These are phyloP conservation scores for Strigamia crassipes DNA, from an alignment of 2,888 invertebrate species.

Conservation along the genomic window DNA sequence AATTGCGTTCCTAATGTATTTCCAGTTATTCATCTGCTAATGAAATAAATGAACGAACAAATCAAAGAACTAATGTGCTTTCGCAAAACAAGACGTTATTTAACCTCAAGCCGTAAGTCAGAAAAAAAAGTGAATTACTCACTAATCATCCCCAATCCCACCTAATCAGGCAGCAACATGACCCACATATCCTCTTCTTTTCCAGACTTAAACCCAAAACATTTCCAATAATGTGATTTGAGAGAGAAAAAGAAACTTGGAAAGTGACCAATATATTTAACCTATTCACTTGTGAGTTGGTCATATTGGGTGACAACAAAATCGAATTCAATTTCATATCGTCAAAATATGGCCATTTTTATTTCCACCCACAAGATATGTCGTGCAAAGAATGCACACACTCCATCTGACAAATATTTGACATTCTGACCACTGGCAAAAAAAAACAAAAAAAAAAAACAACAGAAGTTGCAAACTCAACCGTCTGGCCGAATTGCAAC, in stretches of 20 bases:
- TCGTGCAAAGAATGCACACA: neutral
- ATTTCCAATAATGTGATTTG: neutral
- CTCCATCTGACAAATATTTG: neutral
- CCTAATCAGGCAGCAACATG: neutral
- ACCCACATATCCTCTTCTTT: neutral
- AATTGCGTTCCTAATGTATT: neutral
- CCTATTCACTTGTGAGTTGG: neutral
- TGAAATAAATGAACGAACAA: neutral
- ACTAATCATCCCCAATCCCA: neutral
- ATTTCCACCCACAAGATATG: neutral
- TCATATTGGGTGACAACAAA: neutral
- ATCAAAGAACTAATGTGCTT: neutral
- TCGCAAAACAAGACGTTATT: neutral
- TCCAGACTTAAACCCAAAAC: neutral
- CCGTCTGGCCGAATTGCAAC: too few species aligned
- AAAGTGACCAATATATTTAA: slow-evolving; percentile 4
- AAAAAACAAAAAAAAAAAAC: too few species aligned
- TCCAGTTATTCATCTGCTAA: neutral
- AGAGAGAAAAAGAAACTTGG: neutral
- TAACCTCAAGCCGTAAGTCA: neutral
- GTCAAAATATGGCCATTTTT: neutral
- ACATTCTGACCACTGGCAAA: too few species aligned
- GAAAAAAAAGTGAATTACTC: neutral
- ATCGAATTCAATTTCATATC: neutral
- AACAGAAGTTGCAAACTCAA: too few species aligned